Percentiles rank a stretch among this genome's conserved stretches.
Conservation (phyloP, 1,140 invertebrate genomes). For the Meloidogyne hapla region DNA sequence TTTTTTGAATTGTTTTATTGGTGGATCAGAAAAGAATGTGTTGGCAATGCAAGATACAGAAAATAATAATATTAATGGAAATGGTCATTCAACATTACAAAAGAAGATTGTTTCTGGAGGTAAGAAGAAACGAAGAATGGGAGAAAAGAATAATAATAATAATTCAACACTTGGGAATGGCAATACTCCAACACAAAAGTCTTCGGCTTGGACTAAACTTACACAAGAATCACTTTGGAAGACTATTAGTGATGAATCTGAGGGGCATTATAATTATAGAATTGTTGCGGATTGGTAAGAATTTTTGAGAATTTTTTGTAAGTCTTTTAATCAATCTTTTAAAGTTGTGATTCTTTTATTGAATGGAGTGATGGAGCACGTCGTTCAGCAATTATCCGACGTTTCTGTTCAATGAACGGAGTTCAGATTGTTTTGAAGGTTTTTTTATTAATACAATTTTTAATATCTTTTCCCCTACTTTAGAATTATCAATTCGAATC, state of each 20-base stretch:
- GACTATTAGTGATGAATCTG: slow-evolving; percentile 23
- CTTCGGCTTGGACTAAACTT: slow-evolving; percentile 30
- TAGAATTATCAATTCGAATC: slow-evolving; percentile 35
- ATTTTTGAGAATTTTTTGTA: not conserved
- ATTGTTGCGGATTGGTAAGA: slow-evolving; percentile 25
- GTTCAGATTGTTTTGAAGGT: slow-evolving; percentile 40
- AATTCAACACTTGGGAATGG: not conserved
- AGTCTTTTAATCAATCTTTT: not conserved
- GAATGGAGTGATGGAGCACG: slow-evolving; percentile 37
- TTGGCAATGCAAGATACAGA: not conserved
- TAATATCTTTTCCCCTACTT: not conserved
- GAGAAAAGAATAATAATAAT: slow-evolving; percentile 7
- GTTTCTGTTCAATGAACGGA: slow-evolving; percentile 40
- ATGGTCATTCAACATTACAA: not conserved
- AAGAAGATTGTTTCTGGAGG: slow-evolving; percentile 20
- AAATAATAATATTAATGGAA: not conserved
- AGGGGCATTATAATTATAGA: slow-evolving; percentile 21
- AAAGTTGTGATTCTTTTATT: slow-evolving; percentile 36
- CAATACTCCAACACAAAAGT: slow-evolving; percentile 5
- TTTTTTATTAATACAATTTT: not conserved
- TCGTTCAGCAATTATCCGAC: slow-evolving; percentile 26
- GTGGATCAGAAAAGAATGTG: not conserved
- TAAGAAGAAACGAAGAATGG: slow-evolving; percentile 38
- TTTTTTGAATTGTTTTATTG: slow-evolving; percentile 41
- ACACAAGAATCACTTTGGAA: slow-evolving; percentile 34